phyloP scores from a whole-genome alignment of 2,888 invertebrate genomes.

The Ennomos erosarius region DNA sequence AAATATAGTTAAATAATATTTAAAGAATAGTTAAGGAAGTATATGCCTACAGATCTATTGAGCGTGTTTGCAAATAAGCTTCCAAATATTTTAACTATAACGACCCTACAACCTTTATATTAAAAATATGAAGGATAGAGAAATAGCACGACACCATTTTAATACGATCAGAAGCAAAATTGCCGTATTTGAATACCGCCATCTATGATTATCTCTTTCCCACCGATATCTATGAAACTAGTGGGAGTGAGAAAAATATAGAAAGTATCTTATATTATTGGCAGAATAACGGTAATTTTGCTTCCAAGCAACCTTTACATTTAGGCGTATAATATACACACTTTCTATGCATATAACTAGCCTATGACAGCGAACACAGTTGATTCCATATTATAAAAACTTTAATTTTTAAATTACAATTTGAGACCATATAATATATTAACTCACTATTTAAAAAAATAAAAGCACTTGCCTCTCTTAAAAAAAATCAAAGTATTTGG shows the following conservation, averaged over 20 bases:
- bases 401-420: too few relatives aligned
- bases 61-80: conserved; percentile 3
- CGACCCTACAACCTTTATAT: conserved; percentile 65
- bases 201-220: too few relatives aligned
- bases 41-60: conserved; percentile 2
- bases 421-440: too few relatives aligned
- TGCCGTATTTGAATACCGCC: conserved; percentile 4
- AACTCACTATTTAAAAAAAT: too few relatives aligned
- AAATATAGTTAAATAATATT: conserved; percentile 12
- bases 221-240: too few relatives aligned
- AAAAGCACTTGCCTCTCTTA: too few relatives aligned
- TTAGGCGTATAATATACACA: conserved; percentile 73
- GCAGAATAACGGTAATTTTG: conserved; percentile 8
- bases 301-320: conserved; percentile 17
- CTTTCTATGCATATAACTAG: conserved; percentile 71
- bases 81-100: conserved; percentile 3
- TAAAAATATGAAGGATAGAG: conserved; percentile 75
- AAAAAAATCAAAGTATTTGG: too few relatives aligned
- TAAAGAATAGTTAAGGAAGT: conserved; percentile 9
- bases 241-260: too few relatives aligned
- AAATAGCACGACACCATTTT: conserved; percentile 38
- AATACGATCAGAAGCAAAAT: conserved; percentile 22
- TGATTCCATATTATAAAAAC: too few relatives aligned
- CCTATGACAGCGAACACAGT: conserved; percentile 49
- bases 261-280: too few relatives aligned